Base-by-base conservation (phyloP, 2,797 vertebrate genomes). In the Anisognathus igniventris region DNA sequence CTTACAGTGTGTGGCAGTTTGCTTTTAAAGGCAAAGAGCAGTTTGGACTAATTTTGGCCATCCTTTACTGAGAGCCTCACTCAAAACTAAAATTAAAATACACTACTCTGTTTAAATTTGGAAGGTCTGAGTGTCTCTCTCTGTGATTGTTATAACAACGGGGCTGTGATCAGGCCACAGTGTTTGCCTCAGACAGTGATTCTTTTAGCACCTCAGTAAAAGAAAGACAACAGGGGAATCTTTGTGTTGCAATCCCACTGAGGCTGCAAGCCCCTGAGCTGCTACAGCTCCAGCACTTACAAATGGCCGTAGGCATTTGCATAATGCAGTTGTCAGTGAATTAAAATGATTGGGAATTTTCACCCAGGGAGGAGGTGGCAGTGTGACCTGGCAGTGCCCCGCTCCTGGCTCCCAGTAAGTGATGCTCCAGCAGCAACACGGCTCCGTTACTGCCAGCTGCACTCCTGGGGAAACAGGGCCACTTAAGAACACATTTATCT, bases 241-340 rank as follows among this genome's bases (percentile, higher is more conserved):
- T 97, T 96, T 95, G 92, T 97, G 78, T 95, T 95, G 87, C 88
- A 96, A 92, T 97, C 93, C 90, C 95, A 90, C 87, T 2, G 56
- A 47, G 92, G 96, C 97, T 97, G 95, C 97, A 97, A 98, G 95
- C 93, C 78, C 66, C 67, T 14, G 84, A 97, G 95, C 97, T 94
- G 92, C 98, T 97, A 92, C 92, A 96, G 96, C 97, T 97, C 94
- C 93, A 97, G 96, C 97, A 97, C 94, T 97, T 98, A 96, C 67
- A 97, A 97, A 97, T 94, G 96, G 94, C 97, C 95, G 56, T 77
- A 48, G 74, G 78, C 51, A 98, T 99, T 98, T 98, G 97, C 98
- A 98, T 98, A 97, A 98, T 98, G 96, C 95, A 97, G 96, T 97
- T 98, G 97, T 96, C 90, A 96, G 97, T 95, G 97, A 96, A 97